phyloP scores from a whole-genome alignment of 1,140 invertebrate species.

The Diorhabda sublineata region DNA sequence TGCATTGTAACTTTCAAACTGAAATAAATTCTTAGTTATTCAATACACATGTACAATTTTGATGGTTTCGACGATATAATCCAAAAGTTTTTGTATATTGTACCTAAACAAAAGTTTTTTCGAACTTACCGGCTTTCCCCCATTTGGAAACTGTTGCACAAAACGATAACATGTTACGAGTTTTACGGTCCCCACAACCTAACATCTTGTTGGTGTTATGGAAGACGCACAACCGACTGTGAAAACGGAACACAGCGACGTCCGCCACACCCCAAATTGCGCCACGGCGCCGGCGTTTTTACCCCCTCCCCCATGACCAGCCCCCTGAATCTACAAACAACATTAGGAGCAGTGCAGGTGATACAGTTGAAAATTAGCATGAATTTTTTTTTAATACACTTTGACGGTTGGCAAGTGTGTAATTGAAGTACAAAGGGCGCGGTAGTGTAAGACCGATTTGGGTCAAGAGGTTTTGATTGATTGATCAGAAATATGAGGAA shows the following conservation, averaged over 20 bases:
- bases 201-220: slow-evolving; percentile 23
- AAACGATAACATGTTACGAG: slow-evolving; percentile 12
- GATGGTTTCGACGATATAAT: no score
- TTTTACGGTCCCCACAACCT: slow-evolving; percentile 2
- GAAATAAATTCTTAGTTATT: no score
- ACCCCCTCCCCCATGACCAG: slow-evolving; percentile 18
- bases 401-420: slow-evolving; percentile 11
- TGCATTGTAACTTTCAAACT: no score
- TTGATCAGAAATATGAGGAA: neutral
- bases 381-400: slow-evolving; percentile 14
- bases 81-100: no score
- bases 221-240: slow-evolving; percentile 37
- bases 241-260: slow-evolving; percentile 35
- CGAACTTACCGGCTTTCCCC: neutral
- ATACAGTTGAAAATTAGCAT: slow-evolving; percentile 20
- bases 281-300: slow-evolving; percentile 38
- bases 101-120: neutral
- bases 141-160: slow-evolving; percentile 11
- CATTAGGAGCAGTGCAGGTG: slow-evolving; percentile 25
- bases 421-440: slow-evolving; percentile 8
- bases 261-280: slow-evolving; percentile 39
- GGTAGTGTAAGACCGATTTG: slow-evolving; percentile 1
- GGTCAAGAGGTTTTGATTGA: slow-evolving; percentile 9
- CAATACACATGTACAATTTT: no score
- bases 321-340: slow-evolving; percentile 22